Evolutionary conservation across 2,888 invertebrate genomes (phyloP).

Genomic region (Nemoura dubitans): DNA sequence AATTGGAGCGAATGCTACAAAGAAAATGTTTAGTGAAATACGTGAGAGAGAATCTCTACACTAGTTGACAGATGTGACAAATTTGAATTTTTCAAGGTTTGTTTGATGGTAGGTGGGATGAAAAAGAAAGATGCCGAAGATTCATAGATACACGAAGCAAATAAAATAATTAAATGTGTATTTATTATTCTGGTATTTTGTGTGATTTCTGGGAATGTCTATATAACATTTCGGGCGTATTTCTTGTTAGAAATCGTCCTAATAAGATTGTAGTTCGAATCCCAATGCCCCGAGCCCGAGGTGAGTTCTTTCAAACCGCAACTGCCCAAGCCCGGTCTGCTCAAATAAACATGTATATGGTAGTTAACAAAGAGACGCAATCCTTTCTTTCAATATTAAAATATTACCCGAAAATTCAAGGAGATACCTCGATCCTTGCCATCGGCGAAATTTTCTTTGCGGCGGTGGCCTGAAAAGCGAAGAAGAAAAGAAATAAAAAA

Average conservation of each 20-base stretch:
- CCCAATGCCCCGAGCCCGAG: not conserved
- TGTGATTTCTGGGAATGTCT: not conserved
- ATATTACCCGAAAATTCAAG: not conserved
- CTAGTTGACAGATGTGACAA: not conserved
- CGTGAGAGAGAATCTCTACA: not conserved
- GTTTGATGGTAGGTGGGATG: not conserved
- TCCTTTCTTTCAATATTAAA: conserved; percentile 2
- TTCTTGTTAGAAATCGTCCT: not conserved
- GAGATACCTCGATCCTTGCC: not conserved
- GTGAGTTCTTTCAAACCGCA: not conserved
- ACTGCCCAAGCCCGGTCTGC: not conserved
- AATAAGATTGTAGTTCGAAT: not conserved
- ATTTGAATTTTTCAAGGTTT: not conserved
- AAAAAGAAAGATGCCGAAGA: not conserved
- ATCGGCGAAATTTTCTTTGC: not conserved
- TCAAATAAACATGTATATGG: too few relatives aligned
- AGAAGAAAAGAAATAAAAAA: not conserved
- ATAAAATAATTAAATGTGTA: not conserved
- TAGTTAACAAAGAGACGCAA: not conserved
- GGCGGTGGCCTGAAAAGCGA: not conserved
- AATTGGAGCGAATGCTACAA: not conserved
- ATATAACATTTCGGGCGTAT: not conserved
- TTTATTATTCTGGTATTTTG: not conserved
- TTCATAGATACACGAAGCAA: not conserved
- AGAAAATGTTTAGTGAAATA: not conserved